Base-by-base conservation (phyloP, 1,140 invertebrate genomes). In the Mylabris phalerata region DNA sequence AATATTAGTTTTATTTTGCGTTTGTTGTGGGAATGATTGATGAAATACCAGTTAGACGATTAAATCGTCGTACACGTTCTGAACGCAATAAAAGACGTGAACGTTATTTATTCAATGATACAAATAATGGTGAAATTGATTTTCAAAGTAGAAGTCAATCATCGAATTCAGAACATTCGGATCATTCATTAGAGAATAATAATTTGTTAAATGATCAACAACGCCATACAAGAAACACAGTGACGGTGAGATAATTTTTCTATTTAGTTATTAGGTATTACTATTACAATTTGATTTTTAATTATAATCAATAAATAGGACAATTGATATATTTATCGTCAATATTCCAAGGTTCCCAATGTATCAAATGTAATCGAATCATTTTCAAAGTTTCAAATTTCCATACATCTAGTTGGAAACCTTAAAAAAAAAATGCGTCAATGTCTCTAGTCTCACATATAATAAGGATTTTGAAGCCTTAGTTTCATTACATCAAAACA, bases 31-130 rank as follows among this genome's bases (percentile, higher is more conserved):
- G 58, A 7, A 63, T 62, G 61, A 62, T 62, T 43, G 61, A 59
- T 50, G 61, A 63, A 49, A 55, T 50, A 11, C 60, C 52, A 49
- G 58, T 54, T 40, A 51, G 59, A 40, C 62, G 55, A 45, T 50
- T 58, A 26, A 71, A 61, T 44, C 64, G 69, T 50, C 61, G 68
- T 57, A 67, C 68, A 42, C 65, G 69, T 41, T 50, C 62, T 45
- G 67, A 71, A 60, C 66, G 69, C 52, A 71, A 62, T n/a, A 69
- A 67, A 50, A 60, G 69, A 47, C 62, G 69, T 19, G 63, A 71
- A 60, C 46, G 69, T 60, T 71, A 71, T 62, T 63, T 69, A 38
- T 55, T 62, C 49, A 62, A 60, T 47, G 52, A 62, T 49, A 45
- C 57, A 9, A 50, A 56, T 57, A 59, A 64, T 42, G 9, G 41